Evolutionary conservation across 2,797 vertebrate species (phyloP).

Genomic region (Varecia variegata): DNA sequence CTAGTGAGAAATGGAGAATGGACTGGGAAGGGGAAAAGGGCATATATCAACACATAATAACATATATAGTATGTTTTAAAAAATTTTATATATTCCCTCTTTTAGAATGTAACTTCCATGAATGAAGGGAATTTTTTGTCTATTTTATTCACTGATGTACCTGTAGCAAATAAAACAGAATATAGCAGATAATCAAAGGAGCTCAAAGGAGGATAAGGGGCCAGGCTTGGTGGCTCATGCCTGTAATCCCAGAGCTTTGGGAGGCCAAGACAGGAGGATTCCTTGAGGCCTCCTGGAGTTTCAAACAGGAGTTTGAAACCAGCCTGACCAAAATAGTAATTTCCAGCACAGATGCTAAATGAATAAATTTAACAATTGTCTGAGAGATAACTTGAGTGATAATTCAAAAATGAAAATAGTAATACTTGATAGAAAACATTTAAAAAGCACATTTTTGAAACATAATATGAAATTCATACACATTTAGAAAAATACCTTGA

Average conservation of each 20-base stretch:
- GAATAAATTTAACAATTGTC: background rate
- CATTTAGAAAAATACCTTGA: background rate
- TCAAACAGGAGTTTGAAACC: background rate
- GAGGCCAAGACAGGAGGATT: background rate
- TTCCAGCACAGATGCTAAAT: conserved; percentile 12
- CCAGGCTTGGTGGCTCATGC: background rate
- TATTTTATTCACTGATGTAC: background rate
- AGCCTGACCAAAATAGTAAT: background rate
- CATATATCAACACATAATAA: background rate
- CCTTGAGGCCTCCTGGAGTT: no score
- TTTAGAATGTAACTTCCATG: background rate
- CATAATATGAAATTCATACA: conserved; percentile 34
- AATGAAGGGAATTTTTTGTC: conserved; percentile 11
- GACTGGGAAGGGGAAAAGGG: background rate
- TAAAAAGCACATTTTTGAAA: conserved; percentile 45
- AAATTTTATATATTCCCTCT: background rate
- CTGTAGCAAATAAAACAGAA: conserved; percentile 23
- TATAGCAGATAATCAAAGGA: background rate
- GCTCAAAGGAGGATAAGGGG: background rate
- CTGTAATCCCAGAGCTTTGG: background rate
- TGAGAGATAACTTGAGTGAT: conserved; percentile 28
- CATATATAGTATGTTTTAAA: background rate
- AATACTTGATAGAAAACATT: conserved; percentile 46
- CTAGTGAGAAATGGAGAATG: background rate
- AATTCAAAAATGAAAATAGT: conserved; percentile 44